Evolutionary conservation across 37 sponge, comb jelly and placozoan genomes (phyloP).

Genomic region (Beroe forskalii): DNA sequence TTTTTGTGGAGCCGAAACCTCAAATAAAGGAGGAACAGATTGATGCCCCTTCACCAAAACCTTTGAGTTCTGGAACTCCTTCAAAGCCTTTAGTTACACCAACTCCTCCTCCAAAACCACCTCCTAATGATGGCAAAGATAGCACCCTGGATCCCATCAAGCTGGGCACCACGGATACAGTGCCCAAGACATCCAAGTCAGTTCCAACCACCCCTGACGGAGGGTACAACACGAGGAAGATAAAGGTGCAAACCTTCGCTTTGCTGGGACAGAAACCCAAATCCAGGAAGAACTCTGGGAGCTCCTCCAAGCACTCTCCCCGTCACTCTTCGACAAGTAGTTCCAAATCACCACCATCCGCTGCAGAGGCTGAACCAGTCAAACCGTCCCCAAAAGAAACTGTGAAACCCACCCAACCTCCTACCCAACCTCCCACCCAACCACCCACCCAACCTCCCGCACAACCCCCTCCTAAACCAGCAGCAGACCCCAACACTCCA

Average conservation of each 20-base stretch:
- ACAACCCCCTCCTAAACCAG: background rate
- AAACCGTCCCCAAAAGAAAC: background rate
- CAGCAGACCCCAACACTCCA: background rate
- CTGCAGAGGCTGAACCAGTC: background rate
- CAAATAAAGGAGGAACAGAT: constrained; percentile 41
- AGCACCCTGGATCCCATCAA: background rate
- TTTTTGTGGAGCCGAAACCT: constrained; percentile 48
- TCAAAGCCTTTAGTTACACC: no score
- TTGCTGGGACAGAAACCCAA: constrained; percentile 37
- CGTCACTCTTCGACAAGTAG: background rate
- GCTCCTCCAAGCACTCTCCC: constrained; percentile 13
- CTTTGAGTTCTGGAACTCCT: background rate
- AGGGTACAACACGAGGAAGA: constrained; percentile 46
- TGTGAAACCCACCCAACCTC: background rate
- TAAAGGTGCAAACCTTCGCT: constrained; percentile 61
- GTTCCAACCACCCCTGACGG: constrained; percentile 60
- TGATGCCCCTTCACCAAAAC: background rate
- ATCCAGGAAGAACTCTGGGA: background rate
- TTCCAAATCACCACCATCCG: no score
- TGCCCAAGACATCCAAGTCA: background rate
- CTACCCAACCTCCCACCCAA: background rate
- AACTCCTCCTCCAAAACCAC: background rate
- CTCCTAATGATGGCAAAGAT: background rate
- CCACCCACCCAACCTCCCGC: background rate
- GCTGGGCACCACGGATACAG: background rate